Base-by-base conservation (phyloP, 2,888 invertebrate species). In the Drosophila dives region DNA sequence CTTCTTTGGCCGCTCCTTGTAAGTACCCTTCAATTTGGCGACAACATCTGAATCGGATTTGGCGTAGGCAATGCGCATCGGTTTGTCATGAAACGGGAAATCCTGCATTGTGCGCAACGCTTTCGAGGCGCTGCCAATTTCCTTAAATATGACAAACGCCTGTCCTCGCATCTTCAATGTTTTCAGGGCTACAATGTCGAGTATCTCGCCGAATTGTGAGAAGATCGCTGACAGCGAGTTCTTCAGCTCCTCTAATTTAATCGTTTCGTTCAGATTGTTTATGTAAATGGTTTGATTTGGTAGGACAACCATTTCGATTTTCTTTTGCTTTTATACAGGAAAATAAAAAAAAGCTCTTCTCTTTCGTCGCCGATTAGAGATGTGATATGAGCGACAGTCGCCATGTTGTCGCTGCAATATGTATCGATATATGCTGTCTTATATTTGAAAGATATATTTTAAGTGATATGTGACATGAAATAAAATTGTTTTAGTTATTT, bases 51-150 rank as follows among this genome's bases (percentile, higher is more conserved):
- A 99, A 91, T 99, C 99, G 3, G 95, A 94, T 93, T 99, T 99
- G 1, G 97, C 94, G 93, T 99, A 99, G 89, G 98, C 97, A 91
- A 99, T 99, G 92, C 98, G 95, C 99, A 99, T 99, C 56, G 99
- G 99, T 94, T 99, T 99, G 89, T 99, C 99, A 93, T 99, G 99
- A 93, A 99, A 99, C 10, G 99, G 99, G 93, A 99, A 99, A 58
- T 99, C 99, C 93, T 99, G 99, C 99, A 99, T 99, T 26, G 99
- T 98, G 81, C 99, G 91, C 53, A 99, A 93, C 0, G 99, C 99
- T 92, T 98, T 98, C 1, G 99, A 98, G 0, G 99, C 98, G 93
- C 98, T 98, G 64, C 97, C 96, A 69, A 99, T 98, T 93, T 99
- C 99, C 91, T 99, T 99, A 91, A 99, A 99, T 86, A 99, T 97